Conservation (phyloP, 1,140 invertebrate species). For the Penaeus japonicus region DNA sequence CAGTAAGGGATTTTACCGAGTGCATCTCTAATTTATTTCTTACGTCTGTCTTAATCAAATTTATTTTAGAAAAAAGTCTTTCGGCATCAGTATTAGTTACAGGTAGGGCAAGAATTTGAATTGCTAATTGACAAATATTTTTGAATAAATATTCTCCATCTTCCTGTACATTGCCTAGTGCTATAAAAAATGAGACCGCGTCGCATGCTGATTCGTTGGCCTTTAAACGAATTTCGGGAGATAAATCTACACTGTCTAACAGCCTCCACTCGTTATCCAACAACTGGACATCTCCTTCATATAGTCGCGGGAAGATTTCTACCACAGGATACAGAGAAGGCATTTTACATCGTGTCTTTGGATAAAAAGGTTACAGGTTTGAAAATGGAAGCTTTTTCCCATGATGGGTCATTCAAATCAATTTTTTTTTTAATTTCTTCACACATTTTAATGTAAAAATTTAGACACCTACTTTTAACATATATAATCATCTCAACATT, state of each 20-base stretch:
- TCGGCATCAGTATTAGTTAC: slow-evolving; percentile 3
- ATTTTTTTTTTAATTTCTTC: background rate
- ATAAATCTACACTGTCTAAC: background rate
- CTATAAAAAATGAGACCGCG: background rate
- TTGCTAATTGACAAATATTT: background rate
- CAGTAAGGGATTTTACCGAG: background rate
- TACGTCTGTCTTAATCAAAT: slow-evolving; percentile 15
- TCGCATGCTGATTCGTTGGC: too few relatives aligned
- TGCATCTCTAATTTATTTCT: background rate
- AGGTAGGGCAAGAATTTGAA: slow-evolving; percentile 21
- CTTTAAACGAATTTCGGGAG: background rate
- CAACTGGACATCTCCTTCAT: background rate
- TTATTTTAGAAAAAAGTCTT: slow-evolving; percentile 33
- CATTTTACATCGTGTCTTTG: background rate
- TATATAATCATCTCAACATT: slow-evolving; percentile 1
- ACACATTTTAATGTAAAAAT: slow-evolving; percentile 17
- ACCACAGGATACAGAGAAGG: slow-evolving; percentile 10
- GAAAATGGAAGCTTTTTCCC: slow-evolving; percentile 9
- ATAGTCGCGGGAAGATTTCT: background rate
- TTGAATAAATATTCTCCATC: background rate
- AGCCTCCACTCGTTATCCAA: slow-evolving; percentile 19
- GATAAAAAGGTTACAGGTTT: background rate
- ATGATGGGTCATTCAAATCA: background rate
- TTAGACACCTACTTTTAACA: background rate
- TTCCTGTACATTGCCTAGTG: background rate